A percentile compares a stretch with the other conserved stretches of the same genome.
Evolutionary conservation across 2,113 vertebrate species (phyloP).

Genomic region (Propithecus coquereli): DNA sequence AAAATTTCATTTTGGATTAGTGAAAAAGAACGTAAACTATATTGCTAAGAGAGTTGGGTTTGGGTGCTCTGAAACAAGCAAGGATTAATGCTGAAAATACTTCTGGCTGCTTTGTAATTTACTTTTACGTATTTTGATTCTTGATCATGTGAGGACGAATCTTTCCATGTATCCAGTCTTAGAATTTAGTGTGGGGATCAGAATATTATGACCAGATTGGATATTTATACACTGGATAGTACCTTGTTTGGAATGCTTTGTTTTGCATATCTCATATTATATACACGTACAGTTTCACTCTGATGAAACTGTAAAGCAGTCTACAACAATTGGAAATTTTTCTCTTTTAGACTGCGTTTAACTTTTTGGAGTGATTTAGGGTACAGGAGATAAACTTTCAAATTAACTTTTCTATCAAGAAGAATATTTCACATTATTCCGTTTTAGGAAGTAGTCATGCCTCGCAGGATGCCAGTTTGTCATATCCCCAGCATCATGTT

Average conservation of each 20-base stretch:
- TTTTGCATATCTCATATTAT: background rate
- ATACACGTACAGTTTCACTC: background rate
- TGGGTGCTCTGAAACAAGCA: background rate
- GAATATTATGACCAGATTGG: background rate
- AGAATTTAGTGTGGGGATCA: background rate
- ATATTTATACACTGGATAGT: background rate
- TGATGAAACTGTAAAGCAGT: background rate
- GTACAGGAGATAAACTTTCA: background rate
- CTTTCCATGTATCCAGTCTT: rapidly evolving
- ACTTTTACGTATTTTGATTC: background rate
- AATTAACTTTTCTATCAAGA: conserved; percentile 26
- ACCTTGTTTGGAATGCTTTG: background rate
- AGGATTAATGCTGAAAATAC: conserved; percentile 17
- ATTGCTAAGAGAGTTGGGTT: background rate
- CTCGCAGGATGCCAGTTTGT: conserved; percentile 81
- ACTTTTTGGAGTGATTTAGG: background rate
- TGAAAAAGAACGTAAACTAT: background rate
- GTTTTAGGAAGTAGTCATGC: conserved; percentile 91
- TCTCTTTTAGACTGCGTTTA: background rate
- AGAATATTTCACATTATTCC: conserved; percentile 34
- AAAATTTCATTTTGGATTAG: background rate
- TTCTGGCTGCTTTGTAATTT: conserved; percentile 39
- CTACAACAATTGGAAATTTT: background rate
- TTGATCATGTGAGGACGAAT: rapidly evolving
- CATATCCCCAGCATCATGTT: conserved; percentile 78